phyloP scores from a whole-genome alignment of 2,797 vertebrate genomes.

The Hybognathus amarus region DNA sequence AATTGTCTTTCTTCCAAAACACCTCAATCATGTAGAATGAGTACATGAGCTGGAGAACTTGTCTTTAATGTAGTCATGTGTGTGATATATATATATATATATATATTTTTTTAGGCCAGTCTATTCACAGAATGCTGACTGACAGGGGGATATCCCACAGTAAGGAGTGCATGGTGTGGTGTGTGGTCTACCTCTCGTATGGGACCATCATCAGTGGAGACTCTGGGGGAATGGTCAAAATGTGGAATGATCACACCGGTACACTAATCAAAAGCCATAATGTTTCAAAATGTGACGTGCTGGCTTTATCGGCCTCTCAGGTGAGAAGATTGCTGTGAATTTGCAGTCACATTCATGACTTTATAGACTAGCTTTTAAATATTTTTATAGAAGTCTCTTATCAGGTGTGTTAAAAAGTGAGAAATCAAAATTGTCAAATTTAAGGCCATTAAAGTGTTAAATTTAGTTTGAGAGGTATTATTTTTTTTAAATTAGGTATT shows the following conservation, averaged over 20 bases:
- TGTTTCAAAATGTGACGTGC: constrained; percentile 82
- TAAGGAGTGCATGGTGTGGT: constrained; percentile 87
- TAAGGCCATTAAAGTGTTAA: too few relatives aligned
- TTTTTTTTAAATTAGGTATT: too few relatives aligned
- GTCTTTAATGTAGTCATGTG: neutral
- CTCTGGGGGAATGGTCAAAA: constrained; percentile 89
- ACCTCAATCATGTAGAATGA: neutral
- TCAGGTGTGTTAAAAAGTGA: too few relatives aligned
- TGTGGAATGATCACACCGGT: constrained; percentile 88
- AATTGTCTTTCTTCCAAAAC: neutral
- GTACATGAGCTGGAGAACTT: neutral
- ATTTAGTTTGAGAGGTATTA: too few relatives aligned
- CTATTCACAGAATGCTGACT: constrained; percentile 81
- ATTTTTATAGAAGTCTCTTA: neutral
- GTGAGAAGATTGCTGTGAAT: constrained; percentile 66
- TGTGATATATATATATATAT: too few relatives aligned
- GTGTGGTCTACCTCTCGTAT: constrained; percentile 82
- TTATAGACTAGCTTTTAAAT: neutral
- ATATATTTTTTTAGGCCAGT: constrained; percentile 74
- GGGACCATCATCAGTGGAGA: constrained; percentile 85
- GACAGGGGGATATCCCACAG: constrained; percentile 75
- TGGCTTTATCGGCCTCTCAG: constrained; percentile 82
- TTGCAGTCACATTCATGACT: neutral
- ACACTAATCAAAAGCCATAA: constrained; percentile 82
- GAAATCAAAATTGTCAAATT: too few relatives aligned